Evolutionary conservation across 2,797 vertebrate species (phyloP), one percentile per base, ranked within the genome.

Genomic region (Galago senegalensis): DNA sequence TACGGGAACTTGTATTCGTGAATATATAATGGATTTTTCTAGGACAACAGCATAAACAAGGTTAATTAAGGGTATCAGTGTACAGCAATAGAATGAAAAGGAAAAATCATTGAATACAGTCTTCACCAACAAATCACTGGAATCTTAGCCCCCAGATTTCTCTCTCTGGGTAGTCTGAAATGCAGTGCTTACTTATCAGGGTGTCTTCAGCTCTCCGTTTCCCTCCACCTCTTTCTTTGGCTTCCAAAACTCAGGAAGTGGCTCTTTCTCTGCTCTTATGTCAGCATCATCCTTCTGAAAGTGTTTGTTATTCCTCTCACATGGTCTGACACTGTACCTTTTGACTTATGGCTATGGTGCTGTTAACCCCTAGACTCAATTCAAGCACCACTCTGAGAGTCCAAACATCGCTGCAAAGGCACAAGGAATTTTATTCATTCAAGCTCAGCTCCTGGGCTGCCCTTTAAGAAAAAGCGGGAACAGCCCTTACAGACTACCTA

Each of bases 21-120:
- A 97, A 95, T 97, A 89, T 89, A 43, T 91, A 96, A 96, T 96
- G 67, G 60, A 40, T 91, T 97, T 97, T 97, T 97, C 97, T 97
- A 95, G 94, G 95, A 81, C 95, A 93, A 23, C 56, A 63, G 56
- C 61, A 91, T 95, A 46, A 40, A 96, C 80, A 96, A 96, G 96
- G 96, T 87, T 92, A 86, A 7, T 82, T 91, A 95, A 96, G 94
- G 91, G 46, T 93, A 93, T 88, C 94, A 93, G 29, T 75, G 72
- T 77, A 31, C 73, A 88, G 94, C 94, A 94, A 61, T n/a, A n/a
- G 37, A 79, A 85, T 56, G 61, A 89, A 93, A 96, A 89, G n/a
- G 29, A 69, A 85, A 95, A 77, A 17, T 79, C 63, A 70, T 53
- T 43, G 31, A 46, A 76, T 86, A n/a, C 61, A 87, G 79, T 21